phyloP scores from a whole-genome alignment of 2,888 invertebrate genomes.

The Drosophila multiciliata region DNA sequence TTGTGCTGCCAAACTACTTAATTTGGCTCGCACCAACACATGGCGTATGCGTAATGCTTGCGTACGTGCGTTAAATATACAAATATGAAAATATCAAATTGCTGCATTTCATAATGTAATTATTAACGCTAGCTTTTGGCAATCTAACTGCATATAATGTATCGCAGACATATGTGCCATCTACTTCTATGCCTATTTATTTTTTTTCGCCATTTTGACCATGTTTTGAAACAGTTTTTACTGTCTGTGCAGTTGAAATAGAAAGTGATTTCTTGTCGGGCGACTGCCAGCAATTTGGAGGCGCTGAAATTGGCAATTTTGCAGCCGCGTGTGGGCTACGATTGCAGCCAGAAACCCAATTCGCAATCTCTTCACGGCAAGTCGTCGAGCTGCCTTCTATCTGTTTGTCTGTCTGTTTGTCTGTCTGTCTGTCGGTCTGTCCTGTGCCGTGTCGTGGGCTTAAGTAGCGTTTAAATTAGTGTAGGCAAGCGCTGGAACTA shows the following conservation, averaged over 20 bases:
- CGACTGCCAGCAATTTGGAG: conserved; percentile 63
- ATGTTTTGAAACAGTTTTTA: conserved; percentile 44
- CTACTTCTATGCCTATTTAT: conserved; percentile 1
- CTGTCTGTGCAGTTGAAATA: conserved; percentile 54
- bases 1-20: conserved; percentile 32
- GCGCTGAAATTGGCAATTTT: conserved; percentile 76
- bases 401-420: conserved; percentile 7
- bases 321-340: conserved; percentile 40
- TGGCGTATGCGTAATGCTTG: conserved; percentile 67
- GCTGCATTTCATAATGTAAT: conserved; percentile 64
- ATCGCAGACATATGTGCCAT: conserved; percentile 16
- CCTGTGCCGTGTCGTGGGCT: conserved; percentile 44
- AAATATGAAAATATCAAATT: conserved; percentile 55
- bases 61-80: conserved; percentile 62
- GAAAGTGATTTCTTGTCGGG: conserved; percentile 71
- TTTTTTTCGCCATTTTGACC: background rate
- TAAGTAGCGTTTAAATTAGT: conserved; percentile 73
- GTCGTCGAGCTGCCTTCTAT: conserved; percentile 34
- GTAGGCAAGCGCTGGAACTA: conserved; percentile 78
- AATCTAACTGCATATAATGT: conserved; percentile 10
- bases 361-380: background rate
- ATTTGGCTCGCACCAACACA: conserved; percentile 12
- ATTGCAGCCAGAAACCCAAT: conserved; percentile 24
- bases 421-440: background rate
- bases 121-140: conserved; percentile 69